phyloP scores from a whole-genome alignment of 2,113 vertebrate genomes.

The Neolamprologus sp. region DNA sequence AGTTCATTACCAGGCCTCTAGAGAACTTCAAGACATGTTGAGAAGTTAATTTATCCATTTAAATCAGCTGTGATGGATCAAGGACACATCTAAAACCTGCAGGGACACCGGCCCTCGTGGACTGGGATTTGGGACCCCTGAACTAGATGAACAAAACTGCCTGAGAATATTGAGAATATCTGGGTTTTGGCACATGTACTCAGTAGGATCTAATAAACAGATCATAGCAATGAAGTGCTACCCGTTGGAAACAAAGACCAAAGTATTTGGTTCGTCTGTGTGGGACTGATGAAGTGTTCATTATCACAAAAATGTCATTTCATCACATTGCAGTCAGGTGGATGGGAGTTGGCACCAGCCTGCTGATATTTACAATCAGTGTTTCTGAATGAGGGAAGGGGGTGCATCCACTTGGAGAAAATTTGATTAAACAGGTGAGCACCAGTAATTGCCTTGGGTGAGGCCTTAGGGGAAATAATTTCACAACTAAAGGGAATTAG shows the following conservation, averaged over 20 bases:
- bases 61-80: not conserved
- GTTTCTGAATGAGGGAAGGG: not conserved
- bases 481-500: conserved; percentile 24
- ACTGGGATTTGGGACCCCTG: not conserved
- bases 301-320: conserved; percentile 6
- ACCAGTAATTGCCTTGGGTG: conserved; percentile 28
- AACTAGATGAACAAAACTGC: not conserved
- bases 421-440: conserved; percentile 61
- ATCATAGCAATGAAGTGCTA: not conserved
- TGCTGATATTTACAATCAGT: conserved; percentile 6
- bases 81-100: not conserved
- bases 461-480: conserved; percentile 43
- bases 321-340: not conserved
- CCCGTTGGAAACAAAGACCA: not conserved
- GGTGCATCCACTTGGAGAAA: conserved; percentile 29
- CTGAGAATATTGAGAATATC: not conserved
- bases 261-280: not conserved
- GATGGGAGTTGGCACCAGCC: not conserved
- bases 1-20: not conserved
- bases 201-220: not conserved
- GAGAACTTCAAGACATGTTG: not conserved
- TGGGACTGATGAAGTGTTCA: not conserved
- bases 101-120: not conserved
- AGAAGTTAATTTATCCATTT: not conserved
- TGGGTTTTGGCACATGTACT: not conserved